A percentile compares a stretch with the other conserved stretches of the same genome.
Conservation (phyloP, 1,140 invertebrate genomes). For the Polyergus mexicanus region DNA sequence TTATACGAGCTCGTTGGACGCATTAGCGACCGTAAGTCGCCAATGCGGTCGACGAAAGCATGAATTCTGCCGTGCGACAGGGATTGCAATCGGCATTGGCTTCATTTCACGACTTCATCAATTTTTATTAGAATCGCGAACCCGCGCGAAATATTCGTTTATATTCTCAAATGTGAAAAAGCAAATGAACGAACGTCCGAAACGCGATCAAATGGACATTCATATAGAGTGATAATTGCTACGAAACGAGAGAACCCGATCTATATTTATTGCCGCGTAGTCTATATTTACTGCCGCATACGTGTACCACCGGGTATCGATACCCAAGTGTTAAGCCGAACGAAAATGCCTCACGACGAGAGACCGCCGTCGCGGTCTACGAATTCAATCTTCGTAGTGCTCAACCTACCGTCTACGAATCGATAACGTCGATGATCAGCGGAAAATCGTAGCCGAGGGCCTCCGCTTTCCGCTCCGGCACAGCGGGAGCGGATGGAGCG, state of each 20-base stretch:
- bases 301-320: background rate
- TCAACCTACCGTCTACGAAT: slow-evolving; percentile 46
- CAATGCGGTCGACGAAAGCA: background rate
- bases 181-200: slow-evolving; percentile 28
- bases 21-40: slow-evolving; percentile 40
- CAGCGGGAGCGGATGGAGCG: slow-evolving; percentile 30
- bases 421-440: slow-evolving; percentile 68
- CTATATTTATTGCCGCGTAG: slow-evolving; percentile 13
- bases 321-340: background rate
- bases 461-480: slow-evolving; percentile 2
- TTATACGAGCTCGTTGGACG: slow-evolving; percentile 50
- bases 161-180: slow-evolving; percentile 10
- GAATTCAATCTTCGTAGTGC: slow-evolving; percentile 9
- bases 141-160: slow-evolving; percentile 6
- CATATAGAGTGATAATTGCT: slow-evolving; percentile 30
- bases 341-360: slow-evolving; percentile 10
- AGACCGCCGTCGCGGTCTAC: background rate
- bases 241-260: slow-evolving; percentile 3
- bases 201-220: slow-evolving; percentile 53
- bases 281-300: slow-evolving; percentile 7
- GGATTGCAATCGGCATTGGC: background rate
- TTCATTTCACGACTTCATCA: slow-evolving; percentile 55
- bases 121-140: slow-evolving; percentile 52
- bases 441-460: slow-evolving; percentile 65
- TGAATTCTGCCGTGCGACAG: background rate